These are phyloP conservation scores for Mugil cephalus DNA, from an alignment of 2,113 vertebrate species.

Conservation along the genomic window DNA sequence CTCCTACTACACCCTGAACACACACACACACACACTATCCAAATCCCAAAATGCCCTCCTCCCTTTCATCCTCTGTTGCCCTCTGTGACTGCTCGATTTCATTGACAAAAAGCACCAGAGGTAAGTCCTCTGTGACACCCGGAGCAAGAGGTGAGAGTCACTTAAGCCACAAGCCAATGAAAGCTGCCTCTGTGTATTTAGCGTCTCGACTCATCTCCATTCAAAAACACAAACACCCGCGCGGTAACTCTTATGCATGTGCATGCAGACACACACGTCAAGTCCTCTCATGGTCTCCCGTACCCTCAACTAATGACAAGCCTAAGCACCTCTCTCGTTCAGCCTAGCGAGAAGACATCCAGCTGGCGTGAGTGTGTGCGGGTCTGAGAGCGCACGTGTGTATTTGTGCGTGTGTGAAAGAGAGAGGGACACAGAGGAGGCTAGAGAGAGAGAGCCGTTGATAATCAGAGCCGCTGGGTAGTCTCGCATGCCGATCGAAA, in stretches of 20 bases:
- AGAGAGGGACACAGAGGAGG: constrained; percentile 32
- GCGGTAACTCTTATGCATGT: constrained; percentile 32
- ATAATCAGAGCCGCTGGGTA: constrained; percentile 65
- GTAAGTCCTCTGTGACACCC: constrained; percentile 63
- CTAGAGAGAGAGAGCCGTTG: constrained; percentile 46
- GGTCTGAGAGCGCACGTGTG: constrained; percentile 61
- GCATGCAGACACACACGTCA: constrained; percentile 33
- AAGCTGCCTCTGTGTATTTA: constrained; percentile 64
- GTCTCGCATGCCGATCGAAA: constrained; percentile 68
- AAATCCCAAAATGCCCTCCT: constrained; percentile 41
- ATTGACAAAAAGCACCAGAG: constrained; percentile 61
- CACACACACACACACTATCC: constrained; percentile 16
- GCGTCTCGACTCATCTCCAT: constrained; percentile 61
- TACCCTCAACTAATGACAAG: constrained; percentile 73
- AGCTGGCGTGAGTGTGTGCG: constrained; percentile 67
- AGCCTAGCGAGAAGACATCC: constrained; percentile 80
- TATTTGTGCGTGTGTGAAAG: constrained; percentile 41
- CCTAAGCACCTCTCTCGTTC: constrained; percentile 82
- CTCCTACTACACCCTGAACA: constrained; percentile 44
- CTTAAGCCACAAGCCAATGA: constrained; percentile 69
- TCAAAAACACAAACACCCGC: constrained; percentile 43
- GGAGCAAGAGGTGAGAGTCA: constrained; percentile 69
- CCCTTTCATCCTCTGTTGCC: constrained; percentile 24
- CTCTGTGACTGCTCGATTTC: constrained; percentile 52
- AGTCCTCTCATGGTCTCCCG: constrained; percentile 57